Evolutionary conservation across 2,797 vertebrate species (phyloP), one percentile per base, ranked within the genome.

Genomic region (Oryzias dopingdopingensis): DNA sequence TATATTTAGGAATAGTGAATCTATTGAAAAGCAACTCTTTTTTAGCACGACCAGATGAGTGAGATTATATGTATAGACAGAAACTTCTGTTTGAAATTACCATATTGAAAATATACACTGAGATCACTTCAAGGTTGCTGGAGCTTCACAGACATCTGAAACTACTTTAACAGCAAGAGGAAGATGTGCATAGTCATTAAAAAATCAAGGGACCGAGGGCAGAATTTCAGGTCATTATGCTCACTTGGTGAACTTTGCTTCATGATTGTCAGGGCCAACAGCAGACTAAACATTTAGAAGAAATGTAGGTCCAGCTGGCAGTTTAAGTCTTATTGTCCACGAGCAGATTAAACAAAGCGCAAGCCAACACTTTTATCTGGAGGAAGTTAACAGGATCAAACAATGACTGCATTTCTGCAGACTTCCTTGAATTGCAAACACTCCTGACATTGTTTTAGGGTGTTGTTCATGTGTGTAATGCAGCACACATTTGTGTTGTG

Each of bases 21-120:
- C 86, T 77, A 79, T 81, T 86, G 76, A 37, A 12, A 37, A 12
- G 10, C 32, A 37, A 37, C 32, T 12, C 10, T 37, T 37, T 37
- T 37, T 82, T 80, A 82, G 78, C 79, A 65, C 70, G 67, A 86
- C 81, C 87, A 90, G 84, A 89, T 90, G 87, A 87, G 85, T 70
- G 12, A 56, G 63, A 65, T 72, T 71, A 70, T 53, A 65, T 54
- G 60, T 52, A 48, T 44, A 73, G 56, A 78, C 62, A 66, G 56
- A 70, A 62, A 70, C 59, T 42, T 79, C 55, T 50, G 51, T 66
- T 62, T 82, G 70, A 84, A 81, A 85, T 88, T 71, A 87, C 82
- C 77, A 80, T 83, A 78, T 84, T 85, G 65, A 85, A 87, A 89
- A 86, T 80, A 86, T 76, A 80, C 70, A 80, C 43, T n/a, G 52